Evolutionary conservation across 2,888 invertebrate species (phyloP).

Genomic region (Amiota mariae): DNA sequence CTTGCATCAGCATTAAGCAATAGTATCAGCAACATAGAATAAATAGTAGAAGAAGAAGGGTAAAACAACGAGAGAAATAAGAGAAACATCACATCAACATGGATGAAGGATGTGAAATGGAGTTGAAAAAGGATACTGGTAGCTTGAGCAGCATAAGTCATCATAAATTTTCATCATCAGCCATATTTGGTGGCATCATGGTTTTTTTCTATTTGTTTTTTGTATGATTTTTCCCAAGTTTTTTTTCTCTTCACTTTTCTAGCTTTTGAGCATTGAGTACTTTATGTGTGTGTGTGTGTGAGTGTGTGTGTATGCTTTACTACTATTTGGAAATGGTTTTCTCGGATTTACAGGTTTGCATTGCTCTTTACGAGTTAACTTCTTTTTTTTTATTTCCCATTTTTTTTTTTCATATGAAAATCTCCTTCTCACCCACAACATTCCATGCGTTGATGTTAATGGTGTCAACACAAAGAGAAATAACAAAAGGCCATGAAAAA

Average conservation of each 20-base stretch:
- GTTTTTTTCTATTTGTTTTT: not conserved
- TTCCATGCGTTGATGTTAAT: not conserved
- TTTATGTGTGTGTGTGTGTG: not conserved
- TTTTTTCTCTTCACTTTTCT: not conserved
- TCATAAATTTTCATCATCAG: conserved; percentile 29
- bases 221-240: not conserved
- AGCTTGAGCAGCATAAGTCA: conserved; percentile 11
- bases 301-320: not conserved
- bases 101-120: not conserved
- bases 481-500: not conserved
- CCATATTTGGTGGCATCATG: not conserved
- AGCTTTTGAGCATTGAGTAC: not conserved
- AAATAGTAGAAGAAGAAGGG: not conserved
- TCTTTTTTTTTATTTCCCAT: not conserved
- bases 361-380: not conserved
- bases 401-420: not conserved
- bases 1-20: not conserved
- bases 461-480: conserved; percentile 1
- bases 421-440: no score
- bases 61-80: not conserved
- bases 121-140: not conserved
- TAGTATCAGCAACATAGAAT: not conserved
- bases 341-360: conserved; percentile 20
- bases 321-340: conserved; percentile 15
- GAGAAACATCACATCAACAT: not conserved